phyloP scores from a whole-genome alignment of 92 coral and sea anemone species.

The Virgularia gustaviana region DNA sequence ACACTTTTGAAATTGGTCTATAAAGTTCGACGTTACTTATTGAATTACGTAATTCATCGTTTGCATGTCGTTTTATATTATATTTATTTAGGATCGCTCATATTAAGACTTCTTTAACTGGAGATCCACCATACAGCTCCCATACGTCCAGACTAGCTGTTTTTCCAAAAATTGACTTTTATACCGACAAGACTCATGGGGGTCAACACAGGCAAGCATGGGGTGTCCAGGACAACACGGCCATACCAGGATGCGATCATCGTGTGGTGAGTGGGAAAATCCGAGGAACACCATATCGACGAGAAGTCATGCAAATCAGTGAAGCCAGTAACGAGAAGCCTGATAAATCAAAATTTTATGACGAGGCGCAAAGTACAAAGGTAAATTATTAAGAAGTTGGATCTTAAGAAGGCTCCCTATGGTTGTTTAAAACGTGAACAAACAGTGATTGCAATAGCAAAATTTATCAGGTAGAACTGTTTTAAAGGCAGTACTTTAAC shows the following conservation, averaged over 20 bases:
- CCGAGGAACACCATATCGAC: constrained; percentile 75
- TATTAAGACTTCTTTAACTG: constrained; percentile 72
- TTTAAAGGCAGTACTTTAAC: no score
- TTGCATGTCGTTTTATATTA: no score
- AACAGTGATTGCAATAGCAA: no score
- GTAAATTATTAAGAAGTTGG: no score
- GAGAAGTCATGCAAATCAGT: constrained; percentile 67
- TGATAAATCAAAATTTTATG: no score
- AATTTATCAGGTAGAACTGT: no score
- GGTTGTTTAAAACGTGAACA: no score
- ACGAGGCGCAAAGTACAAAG: no score
- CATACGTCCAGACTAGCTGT: constrained; percentile 72
- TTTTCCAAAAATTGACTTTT: constrained; percentile 81
- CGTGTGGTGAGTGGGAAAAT: constrained; percentile 72
- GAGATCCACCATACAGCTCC: constrained; percentile 83
- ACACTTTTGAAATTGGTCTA: no score
- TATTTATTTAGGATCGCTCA: constrained; percentile 52
- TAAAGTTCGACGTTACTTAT: no score
- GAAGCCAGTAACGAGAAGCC: constrained; percentile 76
- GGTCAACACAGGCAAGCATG: constrained; percentile 57
- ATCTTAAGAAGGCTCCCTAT: no score
- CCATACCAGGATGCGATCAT: constrained; percentile 72
- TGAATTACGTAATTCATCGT: not conserved
- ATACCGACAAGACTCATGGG: constrained; percentile 83
- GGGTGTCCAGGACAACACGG: constrained; percentile 47